Conservation (phyloP, 1,140 invertebrate species). For the Nautilus pompilius region DNA sequence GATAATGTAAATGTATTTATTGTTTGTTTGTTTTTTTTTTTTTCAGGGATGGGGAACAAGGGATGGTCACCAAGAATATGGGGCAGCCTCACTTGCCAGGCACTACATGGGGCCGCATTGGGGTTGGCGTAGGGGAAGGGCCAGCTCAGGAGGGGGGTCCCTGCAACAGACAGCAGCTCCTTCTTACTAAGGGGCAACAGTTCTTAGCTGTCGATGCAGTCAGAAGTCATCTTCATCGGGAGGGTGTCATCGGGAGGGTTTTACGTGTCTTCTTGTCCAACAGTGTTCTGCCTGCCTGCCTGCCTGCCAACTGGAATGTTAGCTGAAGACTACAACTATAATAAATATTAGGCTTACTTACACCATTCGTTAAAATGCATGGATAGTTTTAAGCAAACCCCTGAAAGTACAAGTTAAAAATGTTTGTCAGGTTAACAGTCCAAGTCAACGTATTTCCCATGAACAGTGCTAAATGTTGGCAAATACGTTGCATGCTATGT, state of each 20-base stretch:
- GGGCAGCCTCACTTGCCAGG: not conserved
- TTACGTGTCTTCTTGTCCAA: not conserved
- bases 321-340: too few species aligned
- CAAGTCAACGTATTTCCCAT: too few species aligned
- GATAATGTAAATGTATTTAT: too few species aligned
- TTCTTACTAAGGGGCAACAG: not conserved
- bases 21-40: not conserved
- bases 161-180: slow-evolving; percentile 1
- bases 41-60: slow-evolving; percentile 2
- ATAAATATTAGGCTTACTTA: too few species aligned
- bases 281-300: not conserved
- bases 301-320: too few species aligned
- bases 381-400: too few species aligned
- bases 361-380: too few species aligned
- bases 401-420: too few species aligned
- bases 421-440: too few species aligned
- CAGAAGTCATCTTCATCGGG: not conserved
- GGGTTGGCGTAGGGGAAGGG: slow-evolving; percentile 6
- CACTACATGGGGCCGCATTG: not conserved
- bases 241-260: slow-evolving; percentile 3
- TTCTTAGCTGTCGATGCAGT: not conserved
- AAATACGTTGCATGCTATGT: too few species aligned
- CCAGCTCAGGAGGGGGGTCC: slow-evolving; percentile 6
- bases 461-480: too few species aligned
- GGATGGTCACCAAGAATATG: slow-evolving; percentile 1